Conservation (phyloP, 2,888 invertebrate species). For the Clanis bilineata region DNA sequence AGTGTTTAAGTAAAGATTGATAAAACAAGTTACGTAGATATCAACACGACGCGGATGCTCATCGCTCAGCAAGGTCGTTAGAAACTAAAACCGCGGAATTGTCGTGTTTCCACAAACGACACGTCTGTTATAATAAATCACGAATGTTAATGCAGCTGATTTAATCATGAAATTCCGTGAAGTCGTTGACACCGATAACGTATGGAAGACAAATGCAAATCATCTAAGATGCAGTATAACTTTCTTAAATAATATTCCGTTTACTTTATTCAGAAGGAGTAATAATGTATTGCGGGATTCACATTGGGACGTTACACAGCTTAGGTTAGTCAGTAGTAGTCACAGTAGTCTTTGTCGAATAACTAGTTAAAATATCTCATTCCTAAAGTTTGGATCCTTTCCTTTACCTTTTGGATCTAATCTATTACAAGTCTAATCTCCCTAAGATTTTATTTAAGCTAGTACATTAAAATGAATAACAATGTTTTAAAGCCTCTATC, state of each 20-base stretch:
- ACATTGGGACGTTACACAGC: no score
- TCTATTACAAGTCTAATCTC: no score
- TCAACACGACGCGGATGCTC: conserved; percentile 38
- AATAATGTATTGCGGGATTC: no score
- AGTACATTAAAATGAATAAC: no score
- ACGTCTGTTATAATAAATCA: conserved; percentile 19
- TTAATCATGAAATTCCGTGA: conserved; percentile 16
- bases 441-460: no score
- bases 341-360: no score
- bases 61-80: conserved; percentile 41
- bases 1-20: conserved; percentile 10
- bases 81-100: conserved; percentile 36
- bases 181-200: conserved; percentile 11
- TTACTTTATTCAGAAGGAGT: background rate
- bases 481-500: no score
- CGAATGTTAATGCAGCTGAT: conserved; percentile 19
- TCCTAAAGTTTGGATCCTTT: no score
- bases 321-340: no score
- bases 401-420: no score
- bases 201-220: background rate
- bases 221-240: background rate
- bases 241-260: background rate
- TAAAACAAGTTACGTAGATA: conserved; percentile 21
- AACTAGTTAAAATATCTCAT: no score
- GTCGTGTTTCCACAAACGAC: conserved; percentile 33